These are phyloP conservation scores for Ispidina picta DNA, from an alignment of 2,797 vertebrate species.

Conservation along the genomic window DNA sequence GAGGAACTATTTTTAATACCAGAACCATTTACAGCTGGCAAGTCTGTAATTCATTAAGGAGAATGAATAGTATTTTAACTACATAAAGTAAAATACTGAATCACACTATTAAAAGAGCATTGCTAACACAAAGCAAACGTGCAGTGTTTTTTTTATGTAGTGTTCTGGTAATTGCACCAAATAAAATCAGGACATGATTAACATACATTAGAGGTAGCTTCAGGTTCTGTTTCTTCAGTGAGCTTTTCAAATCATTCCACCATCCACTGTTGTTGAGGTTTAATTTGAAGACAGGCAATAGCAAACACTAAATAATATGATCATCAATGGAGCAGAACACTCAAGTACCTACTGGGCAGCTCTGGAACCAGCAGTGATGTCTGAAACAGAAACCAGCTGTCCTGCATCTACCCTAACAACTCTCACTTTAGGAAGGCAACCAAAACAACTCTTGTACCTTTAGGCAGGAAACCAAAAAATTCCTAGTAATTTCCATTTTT, in stretches of 20 bases:
- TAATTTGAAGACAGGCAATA: background rate
- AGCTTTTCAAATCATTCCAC: background rate
- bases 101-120: background rate
- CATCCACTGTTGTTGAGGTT: background rate
- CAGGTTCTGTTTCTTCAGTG: background rate
- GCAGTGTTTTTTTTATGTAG: background rate
- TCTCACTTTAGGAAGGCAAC: background rate
- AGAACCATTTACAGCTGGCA: background rate
- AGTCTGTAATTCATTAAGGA: background rate
- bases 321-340: background rate
- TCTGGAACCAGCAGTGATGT: background rate
- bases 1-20: background rate
- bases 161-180: background rate
- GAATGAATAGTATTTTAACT: slow-evolving; percentile 2
- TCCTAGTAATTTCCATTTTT: background rate
- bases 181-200: background rate
- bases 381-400: background rate
- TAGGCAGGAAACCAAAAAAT: background rate
- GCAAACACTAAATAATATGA: background rate
- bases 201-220: background rate
- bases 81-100: background rate
- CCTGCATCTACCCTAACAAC: background rate
- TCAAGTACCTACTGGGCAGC: background rate
- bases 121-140: background rate
- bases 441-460: too few relatives aligned